A percentile compares a stretch with the other conserved stretches of the same genome.
phyloP scores from a whole-genome alignment of 2,797 vertebrate genomes.

The Saxicola maurus region DNA sequence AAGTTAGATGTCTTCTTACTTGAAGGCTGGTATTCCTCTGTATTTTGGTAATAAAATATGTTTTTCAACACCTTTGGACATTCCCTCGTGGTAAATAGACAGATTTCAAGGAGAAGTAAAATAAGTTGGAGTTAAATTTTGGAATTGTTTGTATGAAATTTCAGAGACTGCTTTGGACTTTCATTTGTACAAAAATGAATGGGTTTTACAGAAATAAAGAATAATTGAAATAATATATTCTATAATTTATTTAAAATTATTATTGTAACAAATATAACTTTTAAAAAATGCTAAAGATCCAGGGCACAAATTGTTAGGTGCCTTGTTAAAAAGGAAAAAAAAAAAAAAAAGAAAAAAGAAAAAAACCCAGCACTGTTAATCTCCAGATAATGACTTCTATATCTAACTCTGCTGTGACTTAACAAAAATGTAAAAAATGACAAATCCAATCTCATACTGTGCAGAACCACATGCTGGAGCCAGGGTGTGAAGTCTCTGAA shows the following conservation, averaged over 20 bases:
- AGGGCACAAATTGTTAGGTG: neutral
- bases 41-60: neutral
- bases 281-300: neutral
- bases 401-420: neutral
- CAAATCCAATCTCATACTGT: neutral
- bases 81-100: neutral
- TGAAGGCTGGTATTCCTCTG: neutral
- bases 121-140: neutral
- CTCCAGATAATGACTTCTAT: neutral
- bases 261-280: neutral
- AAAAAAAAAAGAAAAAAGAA: too few species aligned
- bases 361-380: accelerated
- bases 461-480: neutral
- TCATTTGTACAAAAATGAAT: neutral
- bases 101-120: neutral
- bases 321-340: neutral
- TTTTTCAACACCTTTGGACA: neutral
- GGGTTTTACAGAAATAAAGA: neutral
- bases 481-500: neutral
- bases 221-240: neutral
- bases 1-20: neutral
- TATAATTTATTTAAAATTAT: neutral
- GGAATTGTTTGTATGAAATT: neutral
- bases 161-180: neutral
- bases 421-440: neutral